Evolutionary conservation across 2,113 vertebrate genomes (phyloP).

Genomic region (Percina caprodes): DNA sequence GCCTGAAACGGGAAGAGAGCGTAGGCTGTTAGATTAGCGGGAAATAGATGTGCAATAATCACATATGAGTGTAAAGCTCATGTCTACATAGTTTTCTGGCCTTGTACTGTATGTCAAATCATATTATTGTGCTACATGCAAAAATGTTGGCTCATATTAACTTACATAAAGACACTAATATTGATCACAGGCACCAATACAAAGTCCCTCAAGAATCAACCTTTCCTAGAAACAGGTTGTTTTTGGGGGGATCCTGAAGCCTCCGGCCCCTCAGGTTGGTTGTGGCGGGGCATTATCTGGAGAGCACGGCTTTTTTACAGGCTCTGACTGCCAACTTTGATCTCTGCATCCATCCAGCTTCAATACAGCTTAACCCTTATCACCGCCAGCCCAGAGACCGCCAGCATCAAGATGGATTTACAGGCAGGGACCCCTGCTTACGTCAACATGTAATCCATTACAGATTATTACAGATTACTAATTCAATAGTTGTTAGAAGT

Average conservation of each 20-base stretch:
- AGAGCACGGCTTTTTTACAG: conserved; percentile 47
- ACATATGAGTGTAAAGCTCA: not conserved
- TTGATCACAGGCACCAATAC: not conserved
- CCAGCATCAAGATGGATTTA: conserved; percentile 47
- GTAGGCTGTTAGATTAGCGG: not conserved
- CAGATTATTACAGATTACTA: conserved; percentile 59
- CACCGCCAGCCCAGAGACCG: conserved; percentile 66
- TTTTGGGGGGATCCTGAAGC: not conserved
- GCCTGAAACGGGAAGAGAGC: not conserved
- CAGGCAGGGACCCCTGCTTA: conserved; percentile 31
- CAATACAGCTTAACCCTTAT: conserved; percentile 80
- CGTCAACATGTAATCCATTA: conserved; percentile 71
- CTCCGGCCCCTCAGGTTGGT: conserved; percentile 8
- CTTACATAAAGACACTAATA: not conserved
- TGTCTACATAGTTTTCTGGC: not conserved
- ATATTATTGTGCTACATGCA: not conserved
- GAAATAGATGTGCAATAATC: not conserved
- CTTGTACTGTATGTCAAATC: not conserved
- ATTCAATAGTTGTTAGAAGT: conserved; percentile 3
- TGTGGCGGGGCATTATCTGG: conserved; percentile 35
- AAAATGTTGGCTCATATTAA: not conserved
- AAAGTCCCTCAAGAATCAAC: not conserved
- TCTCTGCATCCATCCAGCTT: conserved; percentile 78
- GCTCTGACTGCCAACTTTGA: conserved; percentile 68
- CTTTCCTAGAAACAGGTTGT: conserved; percentile 21